Percentiles rank a stretch among this genome's conserved stretches.
These are phyloP conservation scores for Harpagoxenus sublaevis DNA, from an alignment of 2,888 invertebrate genomes.

Conservation along the genomic window DNA sequence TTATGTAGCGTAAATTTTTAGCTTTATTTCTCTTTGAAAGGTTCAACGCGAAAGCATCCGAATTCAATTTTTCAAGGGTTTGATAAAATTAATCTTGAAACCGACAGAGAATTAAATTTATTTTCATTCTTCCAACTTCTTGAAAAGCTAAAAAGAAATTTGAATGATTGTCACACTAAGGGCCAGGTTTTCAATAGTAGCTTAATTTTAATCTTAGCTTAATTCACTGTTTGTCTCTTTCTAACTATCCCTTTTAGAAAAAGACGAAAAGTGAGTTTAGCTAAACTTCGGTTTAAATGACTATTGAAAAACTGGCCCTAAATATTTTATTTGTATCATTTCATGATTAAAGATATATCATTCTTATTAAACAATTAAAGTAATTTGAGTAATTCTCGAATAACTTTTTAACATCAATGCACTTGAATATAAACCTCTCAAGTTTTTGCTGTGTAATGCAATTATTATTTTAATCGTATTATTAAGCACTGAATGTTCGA, in stretches of 20 bases:
- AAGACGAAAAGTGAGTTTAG: no score
- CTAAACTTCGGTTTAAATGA: neutral
- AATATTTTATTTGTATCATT: neutral
- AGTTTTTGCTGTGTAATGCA: neutral
- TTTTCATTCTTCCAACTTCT: neutral
- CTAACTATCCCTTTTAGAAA: no score
- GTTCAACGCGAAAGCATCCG: neutral
- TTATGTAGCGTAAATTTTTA: neutral
- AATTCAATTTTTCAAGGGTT: neutral
- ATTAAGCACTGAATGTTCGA: neutral
- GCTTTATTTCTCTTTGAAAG: neutral
- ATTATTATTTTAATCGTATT: neutral
- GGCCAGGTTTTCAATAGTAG: no score
- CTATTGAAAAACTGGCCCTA: neutral
- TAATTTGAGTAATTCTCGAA: neutral
- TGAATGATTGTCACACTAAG: no score
- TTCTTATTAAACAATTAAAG: neutral
- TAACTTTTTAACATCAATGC: neutral
- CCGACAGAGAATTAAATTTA: neutral
- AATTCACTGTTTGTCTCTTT: no score
- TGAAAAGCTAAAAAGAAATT: neutral
- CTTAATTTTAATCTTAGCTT: no score
- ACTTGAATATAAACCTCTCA: neutral
- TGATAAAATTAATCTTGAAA: neutral
- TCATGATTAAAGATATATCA: neutral